Base-by-base conservation (phyloP, 1,140 invertebrate genomes). In the Chironomus striatipennis region DNA sequence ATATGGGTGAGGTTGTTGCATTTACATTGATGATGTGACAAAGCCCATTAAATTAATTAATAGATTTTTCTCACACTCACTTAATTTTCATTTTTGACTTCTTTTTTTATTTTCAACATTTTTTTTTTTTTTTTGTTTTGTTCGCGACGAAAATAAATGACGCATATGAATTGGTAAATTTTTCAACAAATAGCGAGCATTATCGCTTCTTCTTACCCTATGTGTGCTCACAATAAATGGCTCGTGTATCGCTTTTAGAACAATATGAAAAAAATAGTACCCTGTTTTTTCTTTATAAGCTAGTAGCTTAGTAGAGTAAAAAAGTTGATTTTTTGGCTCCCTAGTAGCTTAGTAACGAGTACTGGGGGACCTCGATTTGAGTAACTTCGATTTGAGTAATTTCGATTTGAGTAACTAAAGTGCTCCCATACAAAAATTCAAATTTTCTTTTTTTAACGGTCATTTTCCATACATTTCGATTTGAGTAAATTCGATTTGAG, bases 141-240 rank as follows among this genome's bases (percentile, higher is more conserved):
- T 57, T n/a, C 47, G 47, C n/a, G n/a, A n/a, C 47, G 47, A 10
- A 57, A 57, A 15, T 57, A 57, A 57, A 57, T 57, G 47, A 57
- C 47, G 47, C 47, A 57, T 57, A 57, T 57, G 47, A 57, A 57
- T 57, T 57, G 47, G 47, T 57, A n/a, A 57, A 57, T 57, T 57
- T 57, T 57, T 57, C 47, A 57, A 57, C 47, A 57, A 57, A 57
- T n/a, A 57, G 24, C 24, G 24, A 34, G 5, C 24, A 34, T 34
- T 34, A 34, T 34, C 24, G 24, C 24, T 34, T 34, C 24, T 34
- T 34, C 24, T 34, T 34, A 34, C 24, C 15, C 15, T 47, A 15
- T 47, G 43, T 47, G 1, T 57, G n/a, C 47, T 57, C 47, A 57
- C 15, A 57, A 57, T 15, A 57, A 57, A 57, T 57, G 12, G 47